phyloP scores from a whole-genome alignment of 2,888 invertebrate species.

The Harpalus rubripes region DNA sequence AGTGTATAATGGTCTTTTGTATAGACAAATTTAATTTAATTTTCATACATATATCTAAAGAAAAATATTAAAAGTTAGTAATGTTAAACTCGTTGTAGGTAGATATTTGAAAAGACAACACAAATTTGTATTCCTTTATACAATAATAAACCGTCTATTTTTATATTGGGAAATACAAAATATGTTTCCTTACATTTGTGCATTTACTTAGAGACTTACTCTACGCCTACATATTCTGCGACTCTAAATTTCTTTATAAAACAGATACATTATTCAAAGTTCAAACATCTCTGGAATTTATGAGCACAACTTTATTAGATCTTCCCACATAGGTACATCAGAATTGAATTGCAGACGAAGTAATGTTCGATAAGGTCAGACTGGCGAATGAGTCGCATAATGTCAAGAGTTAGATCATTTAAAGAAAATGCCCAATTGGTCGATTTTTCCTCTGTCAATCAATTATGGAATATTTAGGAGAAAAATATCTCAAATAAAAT shows the following conservation, averaged over 20 bases:
- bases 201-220: no score
- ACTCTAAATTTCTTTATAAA: neutral
- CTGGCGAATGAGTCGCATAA: neutral
- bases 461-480: no score
- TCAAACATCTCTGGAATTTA: neutral
- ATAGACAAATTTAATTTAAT: no score
- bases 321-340: neutral
- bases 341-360: neutral
- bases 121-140: no score
- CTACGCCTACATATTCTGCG: neutral
- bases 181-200: neutral
- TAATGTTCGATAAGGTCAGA: neutral
- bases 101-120: no score
- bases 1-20: no score
- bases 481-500: no score
- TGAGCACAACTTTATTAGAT: neutral
- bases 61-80: no score
- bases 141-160: neutral
- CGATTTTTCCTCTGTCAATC: no score
- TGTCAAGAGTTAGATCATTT: neutral
- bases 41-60: no score
- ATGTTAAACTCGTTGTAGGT: no score
- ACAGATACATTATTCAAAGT: neutral
- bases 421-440: neutral
- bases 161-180: neutral